Evolutionary conservation across 2,888 invertebrate species (phyloP), one percentile per base, ranked within the genome.

Genomic region (Drosophila borealis): DNA sequence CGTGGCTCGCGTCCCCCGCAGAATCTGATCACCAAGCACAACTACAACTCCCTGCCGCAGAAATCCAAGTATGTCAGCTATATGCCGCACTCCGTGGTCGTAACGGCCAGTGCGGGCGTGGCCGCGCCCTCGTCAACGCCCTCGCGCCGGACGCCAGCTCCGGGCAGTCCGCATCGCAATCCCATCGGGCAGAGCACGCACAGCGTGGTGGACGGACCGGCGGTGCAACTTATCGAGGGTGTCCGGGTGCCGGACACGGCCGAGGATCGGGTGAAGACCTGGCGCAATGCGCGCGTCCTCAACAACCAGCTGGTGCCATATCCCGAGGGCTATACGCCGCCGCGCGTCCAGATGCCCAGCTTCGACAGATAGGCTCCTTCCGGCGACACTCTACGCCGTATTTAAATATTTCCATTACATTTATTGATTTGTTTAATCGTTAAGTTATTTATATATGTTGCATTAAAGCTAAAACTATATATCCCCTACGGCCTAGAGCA

Each of bases 271-370:
- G 92, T 90, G 37, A 96, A 96, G 90, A 96, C 95, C 0, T 97
- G 97, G 97, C 94, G 97, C 59, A 97, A 97, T 91, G 97, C 97
- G 0, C 94, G 97, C 73, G 97, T 97, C 13, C 96, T 97, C 48
- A 97, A 97, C 88, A 96, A 96, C 59, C 95, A 96, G 90, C 92
- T 97, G 53, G 93, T 96, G 48, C 96, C 96, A 17, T 96, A 96
- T 81, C 95, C 95, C 50, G 94, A 95, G 83, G 95, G 94, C 6
- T 95, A 95, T 76, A 94, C 94, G 69, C 95, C 95, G 51, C 94
- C 95, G 2, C 94, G 94, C 73, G 94, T 94, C 19, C 89, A 88
- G 71, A 88, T 91, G 70, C 87, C 85, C 69, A 89, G 88, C 50
- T 91, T 91, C 42, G 90, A 91, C 55, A 49, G 90, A 88, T 89